phyloP scores from a whole-genome alignment of 2,888 invertebrate species.

The Noctua fimbriata region DNA sequence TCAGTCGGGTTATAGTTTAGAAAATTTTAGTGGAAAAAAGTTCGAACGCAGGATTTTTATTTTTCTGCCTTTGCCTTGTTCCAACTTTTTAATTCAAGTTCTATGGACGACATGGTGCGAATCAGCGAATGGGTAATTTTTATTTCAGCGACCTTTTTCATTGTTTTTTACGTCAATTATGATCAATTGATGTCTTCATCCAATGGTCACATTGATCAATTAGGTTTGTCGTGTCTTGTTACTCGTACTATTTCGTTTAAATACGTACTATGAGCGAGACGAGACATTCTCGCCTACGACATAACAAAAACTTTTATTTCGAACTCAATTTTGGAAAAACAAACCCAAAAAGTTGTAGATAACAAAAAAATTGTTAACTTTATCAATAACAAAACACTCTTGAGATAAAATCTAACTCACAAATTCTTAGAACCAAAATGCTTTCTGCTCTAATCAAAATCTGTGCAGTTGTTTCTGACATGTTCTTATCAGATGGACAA shows the following conservation, averaged over 20 bases:
- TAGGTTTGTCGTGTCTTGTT: conserved; percentile 64
- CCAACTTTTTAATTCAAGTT: conserved; percentile 61
- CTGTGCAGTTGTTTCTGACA: neutral
- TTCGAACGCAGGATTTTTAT: conserved; percentile 44
- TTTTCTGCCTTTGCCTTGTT: conserved; percentile 47
- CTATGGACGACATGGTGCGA: conserved; percentile 62
- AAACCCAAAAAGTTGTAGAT: conserved; percentile 27
- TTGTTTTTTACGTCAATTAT: conserved; percentile 80
- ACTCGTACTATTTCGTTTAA: conserved; percentile 65
- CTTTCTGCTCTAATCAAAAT: neutral
- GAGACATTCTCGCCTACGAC: conserved; percentile 14
- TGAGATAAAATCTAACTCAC: conserved; percentile 23
- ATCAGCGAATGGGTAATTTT: conserved; percentile 60
- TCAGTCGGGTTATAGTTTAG: conserved; percentile 76
- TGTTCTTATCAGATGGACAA: conserved; percentile 2
- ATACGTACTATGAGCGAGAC: conserved; percentile 51
- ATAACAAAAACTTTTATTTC: conserved; percentile 18
- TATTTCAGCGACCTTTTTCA: conserved; percentile 74
- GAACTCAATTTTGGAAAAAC: conserved; percentile 35
- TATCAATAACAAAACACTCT: conserved; percentile 55
- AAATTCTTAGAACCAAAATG: neutral
- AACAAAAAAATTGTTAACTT: conserved; percentile 21
- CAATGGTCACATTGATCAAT: conserved; percentile 78
- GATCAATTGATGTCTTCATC: conserved; percentile 81
- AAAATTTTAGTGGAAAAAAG: conserved; percentile 68